Base-by-base conservation (phyloP, 2,797 vertebrate genomes). In the Tinamus major region DNA sequence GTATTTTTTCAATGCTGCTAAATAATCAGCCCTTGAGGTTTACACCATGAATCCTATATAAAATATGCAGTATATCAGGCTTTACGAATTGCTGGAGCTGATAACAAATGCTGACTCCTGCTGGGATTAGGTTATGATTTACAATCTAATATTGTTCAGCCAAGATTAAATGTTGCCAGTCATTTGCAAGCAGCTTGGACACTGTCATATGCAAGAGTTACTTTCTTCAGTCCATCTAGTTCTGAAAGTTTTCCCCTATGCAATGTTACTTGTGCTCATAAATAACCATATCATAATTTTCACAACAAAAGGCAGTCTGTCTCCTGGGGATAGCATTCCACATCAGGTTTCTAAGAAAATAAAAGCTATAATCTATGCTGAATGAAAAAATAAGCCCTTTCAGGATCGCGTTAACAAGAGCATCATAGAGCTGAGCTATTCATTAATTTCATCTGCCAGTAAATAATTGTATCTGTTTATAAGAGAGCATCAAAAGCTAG, bases 41-140 rank as follows among this genome's bases (percentile, higher is more conserved):
- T 84, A n/a, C 13, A 39, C 24, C 35, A 55, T 18, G 24, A 65
- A 21, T 67, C 12, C 17, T 56, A 5, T 7, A 3, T 80, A 56
- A 64, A 92, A 90, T 29, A 48, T 49, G 63, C 51, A 77, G 13
- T 69, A 81, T 16, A 51, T 65, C 10, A 79, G n/a, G 17, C 33
- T 65, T 86, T 83, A 75, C 49, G 64, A 39, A 81, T 55, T 37
- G 42, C n/a, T 35, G 58, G 18, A 10, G 26, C 41, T 65, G 18
- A 51, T 51, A 65, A 79, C 37, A 70, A 75, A 56, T 56, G 17
- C 46, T 86, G 35, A 35, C 10, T 61, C 65, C 35, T 84, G 44
- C 42, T 86, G 35, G 84, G 56, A 93, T 78, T n/a, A 91, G 95
- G 87, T 85, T 58, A 78, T 90, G 37, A 69, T 6, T 49, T 78